A percentile compares a stretch with the other conserved stretches of the same genome.
Conservation (phyloP, 2,113 vertebrate genomes). For the Murina feae region DNA sequence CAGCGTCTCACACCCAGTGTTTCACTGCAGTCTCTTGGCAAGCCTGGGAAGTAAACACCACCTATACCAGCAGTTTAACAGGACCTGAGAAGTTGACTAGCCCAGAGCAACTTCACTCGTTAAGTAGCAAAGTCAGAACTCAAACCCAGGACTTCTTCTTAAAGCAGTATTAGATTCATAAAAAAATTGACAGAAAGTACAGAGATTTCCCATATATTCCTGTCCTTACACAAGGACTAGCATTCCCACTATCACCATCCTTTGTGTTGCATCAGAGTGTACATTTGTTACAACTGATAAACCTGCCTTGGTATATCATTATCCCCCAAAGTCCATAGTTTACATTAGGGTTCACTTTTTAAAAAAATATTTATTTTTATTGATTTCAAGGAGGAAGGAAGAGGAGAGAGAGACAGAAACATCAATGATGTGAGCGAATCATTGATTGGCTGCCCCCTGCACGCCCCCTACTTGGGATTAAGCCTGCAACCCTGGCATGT, state of each 20-base stretch:
- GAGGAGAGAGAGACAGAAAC: no score
- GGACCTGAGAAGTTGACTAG: neutral
- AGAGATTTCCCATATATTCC: neutral
- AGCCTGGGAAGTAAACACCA: neutral
- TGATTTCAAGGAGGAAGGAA: no score
- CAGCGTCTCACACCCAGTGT: neutral
- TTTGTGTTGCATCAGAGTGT: neutral
- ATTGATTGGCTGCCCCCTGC: no score
- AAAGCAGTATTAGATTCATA: neutral
- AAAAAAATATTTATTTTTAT: no score
- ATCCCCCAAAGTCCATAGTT: neutral
- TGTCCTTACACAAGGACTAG: neutral
- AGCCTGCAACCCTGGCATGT: no score
- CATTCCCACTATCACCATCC: neutral
- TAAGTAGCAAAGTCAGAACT: neutral
- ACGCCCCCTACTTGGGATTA: no score
- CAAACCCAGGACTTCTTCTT: neutral
- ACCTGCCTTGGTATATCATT: neutral
- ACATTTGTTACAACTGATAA: neutral
- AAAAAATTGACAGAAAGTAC: neutral
- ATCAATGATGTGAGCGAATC: no score
- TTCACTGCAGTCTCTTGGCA: conserved; percentile 4
- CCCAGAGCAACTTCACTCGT: neutral
- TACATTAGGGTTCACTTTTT: neutral
- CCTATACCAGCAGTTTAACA: neutral